These are phyloP conservation scores for Villa cingulata DNA, from an alignment of 2,888 invertebrate species.

Conservation along the genomic window DNA sequence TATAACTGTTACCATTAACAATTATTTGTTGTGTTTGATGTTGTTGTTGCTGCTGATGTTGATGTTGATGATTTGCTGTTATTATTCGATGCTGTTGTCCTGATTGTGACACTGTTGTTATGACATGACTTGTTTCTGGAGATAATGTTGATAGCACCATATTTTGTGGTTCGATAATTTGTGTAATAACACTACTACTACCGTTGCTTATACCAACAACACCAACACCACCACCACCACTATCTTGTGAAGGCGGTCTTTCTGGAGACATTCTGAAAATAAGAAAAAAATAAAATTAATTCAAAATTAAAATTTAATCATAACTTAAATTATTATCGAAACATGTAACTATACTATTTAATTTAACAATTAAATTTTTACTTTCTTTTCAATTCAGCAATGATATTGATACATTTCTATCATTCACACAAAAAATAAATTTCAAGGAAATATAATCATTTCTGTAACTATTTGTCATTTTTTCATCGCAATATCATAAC, in stretches of 20 bases:
- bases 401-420: no score
- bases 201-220: slow-evolving; percentile 4
- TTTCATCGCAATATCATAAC: no score
- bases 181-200: slow-evolving; percentile 9
- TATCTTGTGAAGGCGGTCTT: slow-evolving; percentile 27
- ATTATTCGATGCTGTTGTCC: slow-evolving; percentile 12
- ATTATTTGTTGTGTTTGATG: slow-evolving; percentile 12
- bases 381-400: no score
- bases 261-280: slow-evolving; percentile 35
- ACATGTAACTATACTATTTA: no score
- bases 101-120: slow-evolving; percentile 15
- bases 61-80: slow-evolving; percentile 7
- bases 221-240: slow-evolving; percentile 12
- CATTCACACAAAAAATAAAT: no score
- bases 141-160: slow-evolving; percentile 24
- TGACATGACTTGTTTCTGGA: slow-evolving; percentile 19
- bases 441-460: no score
- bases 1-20: slow-evolving; percentile 3
- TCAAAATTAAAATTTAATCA: no score
- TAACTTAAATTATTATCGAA: no score
- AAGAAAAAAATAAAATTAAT: slow-evolving; percentile 5
- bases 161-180: slow-evolving; percentile 15
- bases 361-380: no score
- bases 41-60: no score
- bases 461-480: no score